Evolutionary conservation across 2,888 invertebrate species (phyloP), one percentile per base, ranked within the genome.

Genomic region (Dascillus cervinus): DNA sequence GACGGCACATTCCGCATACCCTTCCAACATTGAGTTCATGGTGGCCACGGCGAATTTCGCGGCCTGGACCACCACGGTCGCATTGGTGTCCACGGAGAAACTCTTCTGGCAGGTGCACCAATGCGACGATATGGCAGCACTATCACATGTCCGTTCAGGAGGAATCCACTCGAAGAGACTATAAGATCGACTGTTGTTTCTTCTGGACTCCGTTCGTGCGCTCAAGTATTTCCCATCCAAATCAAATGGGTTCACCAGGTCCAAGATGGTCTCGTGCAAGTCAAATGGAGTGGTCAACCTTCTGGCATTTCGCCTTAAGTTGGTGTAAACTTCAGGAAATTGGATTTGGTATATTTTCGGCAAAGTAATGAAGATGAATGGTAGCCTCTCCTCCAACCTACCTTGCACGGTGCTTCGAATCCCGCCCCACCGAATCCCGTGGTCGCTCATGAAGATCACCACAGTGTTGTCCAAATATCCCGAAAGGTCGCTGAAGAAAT

Each of bases 31-130:
- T 2, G 55, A 42, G 55, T 89, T 90, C 20, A 91, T 69, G 39
- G 76, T 66, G 3, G 64, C 56, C 1, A 89, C 71, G 13, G 86
- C 63, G 43, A 72, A 73, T 1, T 65, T 54, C 0, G 80, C 79
- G 0, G 77, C 78, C 21, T 73, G 66, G 3, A 64, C 56, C 0
- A 82, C 79, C 4, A 64, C 56, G 0, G 60, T 47, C 43, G 77
- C 72, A 14, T 71, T 67, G 1, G 65, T 62, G 1, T 70, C 55
- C 10, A 86, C 54, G 42, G 73, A 71, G 27, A 64, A 65, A 29
- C 76, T 77, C 34, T 73, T 73, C 52, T 87, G 82, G 46, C 94
- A 94, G 11, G 88, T 84, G 60, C 94, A 94, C 83, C 85, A 94
- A 57, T 90, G 86, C 13, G 80, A 77, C 0, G 79, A 76, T 35